Conservation (phyloP, 2,113 vertebrate genomes). For the Sisor rabdophorus region DNA sequence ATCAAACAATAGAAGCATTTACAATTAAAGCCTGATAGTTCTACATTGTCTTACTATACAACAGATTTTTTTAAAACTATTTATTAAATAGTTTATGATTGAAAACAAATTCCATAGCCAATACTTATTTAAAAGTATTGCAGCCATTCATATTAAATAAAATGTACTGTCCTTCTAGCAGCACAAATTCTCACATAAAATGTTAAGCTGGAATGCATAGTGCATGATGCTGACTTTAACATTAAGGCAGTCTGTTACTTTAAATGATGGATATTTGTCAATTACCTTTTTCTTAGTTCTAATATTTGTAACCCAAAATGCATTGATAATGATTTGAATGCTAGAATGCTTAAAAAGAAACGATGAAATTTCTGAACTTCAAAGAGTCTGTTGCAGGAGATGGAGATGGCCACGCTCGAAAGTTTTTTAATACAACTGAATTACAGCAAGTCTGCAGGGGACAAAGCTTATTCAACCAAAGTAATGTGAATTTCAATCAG, state of each 20-base stretch:
- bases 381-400: background rate
- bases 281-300: background rate
- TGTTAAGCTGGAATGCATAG: background rate
- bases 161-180: background rate
- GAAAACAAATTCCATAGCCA: background rate
- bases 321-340: background rate
- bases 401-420: background rate
- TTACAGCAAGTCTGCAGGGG: background rate
- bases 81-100: too few species aligned
- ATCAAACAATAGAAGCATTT: too few species aligned
- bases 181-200: background rate
- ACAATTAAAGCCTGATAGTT: too few species aligned
- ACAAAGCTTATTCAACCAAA: background rate
- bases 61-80: too few species aligned
- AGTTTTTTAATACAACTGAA: background rate
- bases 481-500: background rate
- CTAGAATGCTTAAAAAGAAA: too few species aligned
- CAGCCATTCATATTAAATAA: background rate
- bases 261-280: too few species aligned
- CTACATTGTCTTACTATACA: too few species aligned
- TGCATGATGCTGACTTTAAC: background rate
- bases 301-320: too few species aligned
- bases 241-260: background rate
- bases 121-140: too few species aligned
- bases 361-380: too few species aligned